Evolutionary conservation across 2,888 invertebrate genomes (phyloP), one percentile per base, ranked within the genome.

Genomic region (Drosophila setosimentum): DNA sequence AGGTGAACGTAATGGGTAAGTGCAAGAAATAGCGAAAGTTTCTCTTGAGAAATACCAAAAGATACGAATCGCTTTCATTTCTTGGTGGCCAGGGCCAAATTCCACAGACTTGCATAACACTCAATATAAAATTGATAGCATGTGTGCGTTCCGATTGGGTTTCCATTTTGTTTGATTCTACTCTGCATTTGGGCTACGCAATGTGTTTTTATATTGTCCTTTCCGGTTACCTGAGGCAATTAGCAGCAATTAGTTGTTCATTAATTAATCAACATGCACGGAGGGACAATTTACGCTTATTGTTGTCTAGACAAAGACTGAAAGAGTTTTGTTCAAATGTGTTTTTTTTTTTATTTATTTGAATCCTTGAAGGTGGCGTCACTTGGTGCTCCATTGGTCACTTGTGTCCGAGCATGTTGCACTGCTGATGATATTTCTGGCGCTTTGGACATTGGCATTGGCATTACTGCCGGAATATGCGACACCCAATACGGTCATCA

Each of bases 381-480:
- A 90, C 50, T 76, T 93, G 66, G 89, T 90, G 4, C 74, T 83
- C 48, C 79, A 92, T 60, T 93, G 93, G 93, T 70, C 90, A 16
- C 75, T 88, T 55, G 80, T 89, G 48, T 93, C 93, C 35, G 93
- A 92, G 81, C 91, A 86, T 30, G 60, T 93, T 42, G 92, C 93
- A 5, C 74, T 94, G 54, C 70, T 93, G 42, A 78, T 92, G 32
- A 85, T 93, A 54, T 92, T 91, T 48, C 55, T 94, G 27, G 87
- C 89, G 2, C 71, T 93, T 11, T 94, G 94, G 94, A 87, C 91
- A 3, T 86, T 93, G 63, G 92, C 86, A 4, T 92, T 89, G 73
- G 86, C 93, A 1, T 69, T 93, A 59, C 82, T 93, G 73, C 93
- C 93, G 0, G 64, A 87, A 3, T 92, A 92, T 71, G 87, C 91